A percentile compares a stretch with the other conserved stretches of the same genome.
Conservation (phyloP, 2,113 vertebrate genomes). For the Spizaetus ornatus region DNA sequence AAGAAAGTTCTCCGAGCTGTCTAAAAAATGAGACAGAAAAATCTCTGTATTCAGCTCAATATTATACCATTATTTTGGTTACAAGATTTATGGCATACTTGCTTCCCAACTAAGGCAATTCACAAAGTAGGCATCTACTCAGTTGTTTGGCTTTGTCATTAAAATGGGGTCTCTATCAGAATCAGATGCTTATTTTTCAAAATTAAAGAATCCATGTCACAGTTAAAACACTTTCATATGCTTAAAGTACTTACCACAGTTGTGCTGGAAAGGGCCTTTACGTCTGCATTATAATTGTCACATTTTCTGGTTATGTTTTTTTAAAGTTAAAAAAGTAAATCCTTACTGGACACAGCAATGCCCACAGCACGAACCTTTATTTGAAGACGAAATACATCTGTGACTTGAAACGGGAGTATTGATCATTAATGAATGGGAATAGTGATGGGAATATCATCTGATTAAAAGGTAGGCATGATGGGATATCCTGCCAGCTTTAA, state of each 20-base stretch:
- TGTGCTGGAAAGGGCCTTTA: background rate
- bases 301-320: background rate
- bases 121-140: background rate
- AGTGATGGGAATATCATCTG: constrained; percentile 45
- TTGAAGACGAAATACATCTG: background rate
- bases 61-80: background rate
- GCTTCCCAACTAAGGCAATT: background rate
- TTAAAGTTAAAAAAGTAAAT: background rate
- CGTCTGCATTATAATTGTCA: background rate
- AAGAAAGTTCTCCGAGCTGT: background rate
- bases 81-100: background rate
- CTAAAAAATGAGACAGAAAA: background rate
- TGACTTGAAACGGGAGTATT: background rate
- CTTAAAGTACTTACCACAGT: background rate
- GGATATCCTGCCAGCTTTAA: constrained; percentile 47
- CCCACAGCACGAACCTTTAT: background rate
- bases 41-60: background rate
- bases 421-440: constrained; percentile 46
- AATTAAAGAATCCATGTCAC: background rate
- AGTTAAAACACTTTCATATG: background rate
- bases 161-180: background rate
- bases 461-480: constrained; percentile 45
- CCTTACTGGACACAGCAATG: background rate
- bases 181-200: background rate
- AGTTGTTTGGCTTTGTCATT: background rate